Evolutionary conservation across 1,140 invertebrate species (phyloP).

Genomic region (Drosophila obscura): DNA sequence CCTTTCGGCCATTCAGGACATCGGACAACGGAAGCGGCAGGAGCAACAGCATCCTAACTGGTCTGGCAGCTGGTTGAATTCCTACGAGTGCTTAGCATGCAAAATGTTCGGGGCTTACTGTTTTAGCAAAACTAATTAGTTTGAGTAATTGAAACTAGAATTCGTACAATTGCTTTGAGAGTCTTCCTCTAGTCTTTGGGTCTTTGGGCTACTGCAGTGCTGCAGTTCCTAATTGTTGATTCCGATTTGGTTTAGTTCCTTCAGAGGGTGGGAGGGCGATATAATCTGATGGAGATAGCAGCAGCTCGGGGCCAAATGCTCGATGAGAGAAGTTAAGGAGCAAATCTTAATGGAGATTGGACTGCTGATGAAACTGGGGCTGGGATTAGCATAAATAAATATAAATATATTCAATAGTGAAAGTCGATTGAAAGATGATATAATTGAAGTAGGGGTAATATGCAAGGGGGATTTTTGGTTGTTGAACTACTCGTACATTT

Average conservation of each 20-base stretch:
- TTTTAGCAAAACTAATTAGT: constrained; percentile 79
- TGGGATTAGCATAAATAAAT: not conserved
- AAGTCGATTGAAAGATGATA: no score
- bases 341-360: constrained; percentile 10
- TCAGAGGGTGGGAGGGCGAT: not conserved
- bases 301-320: constrained; percentile 17
- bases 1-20: constrained; percentile 24
- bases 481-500: no score
- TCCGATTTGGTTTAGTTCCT: constrained; percentile 14
- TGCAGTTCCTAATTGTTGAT: constrained; percentile 29
- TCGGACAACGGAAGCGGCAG: no score
- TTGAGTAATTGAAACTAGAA: constrained; percentile 74
- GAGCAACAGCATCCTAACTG: constrained; percentile 10
- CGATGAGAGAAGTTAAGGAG: constrained; percentile 9
- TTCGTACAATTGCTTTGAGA: constrained; percentile 15
- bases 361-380: not conserved
- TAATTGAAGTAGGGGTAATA: no score
- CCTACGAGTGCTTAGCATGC: constrained; percentile 65
- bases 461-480: no score
- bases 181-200: constrained; percentile 4
- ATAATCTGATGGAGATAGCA: constrained; percentile 9
- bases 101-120: constrained; percentile 67
- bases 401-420: no score
- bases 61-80: constrained; percentile 61
- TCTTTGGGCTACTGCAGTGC: constrained; percentile 26